Evolutionary conservation across 2,113 vertebrate species (phyloP).

Genomic region (Silurus meridionalis): DNA sequence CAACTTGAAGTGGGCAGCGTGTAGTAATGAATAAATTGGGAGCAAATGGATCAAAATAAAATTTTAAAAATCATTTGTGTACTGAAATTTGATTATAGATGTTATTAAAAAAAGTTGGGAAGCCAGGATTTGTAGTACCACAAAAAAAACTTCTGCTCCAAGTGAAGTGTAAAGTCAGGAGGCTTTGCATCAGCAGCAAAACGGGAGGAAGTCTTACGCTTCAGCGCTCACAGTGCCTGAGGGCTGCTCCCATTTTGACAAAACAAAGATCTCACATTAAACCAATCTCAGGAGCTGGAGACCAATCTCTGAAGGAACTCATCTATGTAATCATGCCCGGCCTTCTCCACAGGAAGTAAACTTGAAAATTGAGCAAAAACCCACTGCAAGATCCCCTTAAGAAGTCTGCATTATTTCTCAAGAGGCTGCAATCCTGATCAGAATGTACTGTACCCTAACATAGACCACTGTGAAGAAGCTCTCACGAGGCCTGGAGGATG

Average conservation of each 20-base stretch:
- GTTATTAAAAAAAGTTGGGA: neutral
- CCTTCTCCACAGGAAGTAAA: constrained; percentile 28
- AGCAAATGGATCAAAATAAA: neutral
- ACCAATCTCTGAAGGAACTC: constrained; percentile 12
- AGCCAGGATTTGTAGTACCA: neutral
- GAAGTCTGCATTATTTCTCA: constrained; percentile 21
- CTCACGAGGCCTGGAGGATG: neutral
- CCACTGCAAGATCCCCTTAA: constrained; percentile 20
- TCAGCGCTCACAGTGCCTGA: constrained; percentile 19
- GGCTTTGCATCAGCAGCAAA: constrained; percentile 19
- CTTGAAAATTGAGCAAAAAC: constrained; percentile 25
- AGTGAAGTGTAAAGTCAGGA: neutral
- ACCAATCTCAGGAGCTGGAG: constrained; percentile 40
- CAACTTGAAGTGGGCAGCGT: neutral
- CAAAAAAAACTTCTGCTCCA: neutral
- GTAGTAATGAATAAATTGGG: neutral
- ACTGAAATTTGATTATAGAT: neutral
- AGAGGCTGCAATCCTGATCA: neutral
- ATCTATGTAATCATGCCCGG: constrained; percentile 44
- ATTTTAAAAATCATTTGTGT: neutral
- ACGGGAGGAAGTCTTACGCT: neutral
- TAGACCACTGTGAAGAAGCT: neutral
- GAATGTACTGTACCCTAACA: neutral
- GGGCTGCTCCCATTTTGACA: constrained; percentile 20
- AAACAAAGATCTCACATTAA: constrained; percentile 51